These are phyloP conservation scores for Eilema sororculum DNA, from an alignment of 2,888 invertebrate species.

Conservation along the genomic window DNA sequence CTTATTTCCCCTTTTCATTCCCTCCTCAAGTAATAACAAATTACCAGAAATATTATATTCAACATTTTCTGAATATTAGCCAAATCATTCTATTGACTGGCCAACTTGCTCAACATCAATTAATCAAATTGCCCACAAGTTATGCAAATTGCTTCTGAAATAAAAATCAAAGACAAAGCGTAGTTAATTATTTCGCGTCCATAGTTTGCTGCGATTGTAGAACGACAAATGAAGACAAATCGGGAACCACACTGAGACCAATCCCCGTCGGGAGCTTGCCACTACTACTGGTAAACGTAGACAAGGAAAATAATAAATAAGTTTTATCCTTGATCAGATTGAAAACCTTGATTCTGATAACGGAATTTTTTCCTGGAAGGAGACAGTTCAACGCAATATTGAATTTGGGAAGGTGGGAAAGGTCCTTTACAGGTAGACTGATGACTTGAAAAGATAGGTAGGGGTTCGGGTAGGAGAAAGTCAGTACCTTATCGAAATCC, in stretches of 20 bases:
- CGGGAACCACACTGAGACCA: conserved; percentile 39
- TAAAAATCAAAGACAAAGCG: conserved; percentile 42
- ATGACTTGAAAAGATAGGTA: no score
- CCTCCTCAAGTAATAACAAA: not conserved
- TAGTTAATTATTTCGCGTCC: conserved; percentile 51
- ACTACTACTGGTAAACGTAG: conserved; percentile 31
- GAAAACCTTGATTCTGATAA: not conserved
- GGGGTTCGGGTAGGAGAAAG: no score
- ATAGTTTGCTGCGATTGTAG: conserved; percentile 47
- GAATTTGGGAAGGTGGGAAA: not conserved
- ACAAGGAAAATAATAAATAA: not conserved
- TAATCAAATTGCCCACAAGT: conserved; percentile 36
- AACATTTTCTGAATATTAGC: not conserved
- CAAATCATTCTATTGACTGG: not conserved
- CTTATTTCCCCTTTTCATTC: not conserved
- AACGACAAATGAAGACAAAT: conserved; percentile 56
- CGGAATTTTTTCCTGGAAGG: not conserved
- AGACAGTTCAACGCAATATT: not conserved
- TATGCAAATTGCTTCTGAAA: conserved; percentile 40
- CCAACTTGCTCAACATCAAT: conserved; percentile 24
- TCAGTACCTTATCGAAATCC: no score
- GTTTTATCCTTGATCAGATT: not conserved
- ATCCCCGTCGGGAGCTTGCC: conserved; percentile 29
- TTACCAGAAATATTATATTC: not conserved
- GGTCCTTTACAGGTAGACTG: no score